Evolutionary conservation across 2,888 invertebrate genomes (phyloP).

Genomic region (Cantharis flavilabris): DNA sequence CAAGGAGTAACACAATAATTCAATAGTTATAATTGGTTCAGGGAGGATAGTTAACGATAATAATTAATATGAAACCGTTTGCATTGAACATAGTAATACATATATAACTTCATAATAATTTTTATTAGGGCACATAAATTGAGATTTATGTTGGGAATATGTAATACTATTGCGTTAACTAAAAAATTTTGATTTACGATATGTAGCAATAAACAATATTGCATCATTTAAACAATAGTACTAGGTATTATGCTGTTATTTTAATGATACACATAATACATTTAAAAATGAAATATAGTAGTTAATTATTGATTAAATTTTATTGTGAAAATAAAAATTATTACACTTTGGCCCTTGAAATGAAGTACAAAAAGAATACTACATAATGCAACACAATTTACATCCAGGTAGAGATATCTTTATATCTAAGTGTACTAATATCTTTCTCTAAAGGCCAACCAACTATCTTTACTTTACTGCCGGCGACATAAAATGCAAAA

Average conservation of each 20-base stretch:
- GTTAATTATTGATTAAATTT: neutral
- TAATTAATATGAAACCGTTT: neutral
- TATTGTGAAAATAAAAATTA: neutral
- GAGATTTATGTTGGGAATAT: neutral
- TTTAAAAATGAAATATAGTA: neutral
- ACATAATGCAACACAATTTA: too few relatives aligned
- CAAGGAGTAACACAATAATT: neutral
- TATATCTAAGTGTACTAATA: too few relatives aligned
- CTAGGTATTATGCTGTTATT: neutral
- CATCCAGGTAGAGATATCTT: too few relatives aligned
- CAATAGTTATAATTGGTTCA: too few relatives aligned
- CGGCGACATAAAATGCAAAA: too few relatives aligned
- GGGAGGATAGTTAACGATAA: neutral
- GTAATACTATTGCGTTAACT: neutral
- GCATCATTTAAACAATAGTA: neutral
- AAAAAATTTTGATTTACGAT: neutral
- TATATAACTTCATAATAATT: neutral
- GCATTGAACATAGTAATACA: neutral
- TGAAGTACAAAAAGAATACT: too few relatives aligned
- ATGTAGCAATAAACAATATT: neutral
- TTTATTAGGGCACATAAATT: neutral
- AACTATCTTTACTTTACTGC: too few relatives aligned
- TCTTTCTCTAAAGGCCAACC: too few relatives aligned
- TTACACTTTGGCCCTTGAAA: too few relatives aligned
- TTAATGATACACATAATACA: neutral